These are phyloP conservation scores for Agrochola lota DNA, from an alignment of 2,888 invertebrate genomes.

Conservation along the genomic window DNA sequence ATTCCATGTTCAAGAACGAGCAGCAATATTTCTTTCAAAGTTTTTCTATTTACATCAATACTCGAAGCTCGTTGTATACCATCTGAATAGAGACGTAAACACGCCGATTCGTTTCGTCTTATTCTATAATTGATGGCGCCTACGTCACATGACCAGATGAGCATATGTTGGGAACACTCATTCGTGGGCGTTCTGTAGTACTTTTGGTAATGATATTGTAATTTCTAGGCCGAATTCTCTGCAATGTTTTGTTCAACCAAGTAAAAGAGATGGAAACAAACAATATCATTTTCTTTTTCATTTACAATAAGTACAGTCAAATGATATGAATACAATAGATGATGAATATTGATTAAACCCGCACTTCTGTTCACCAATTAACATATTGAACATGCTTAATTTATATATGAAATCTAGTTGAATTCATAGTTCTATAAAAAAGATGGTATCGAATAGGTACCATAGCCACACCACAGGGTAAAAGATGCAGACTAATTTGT, in stretches of 20 bases:
- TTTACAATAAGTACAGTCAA: background rate
- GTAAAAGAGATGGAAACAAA: background rate
- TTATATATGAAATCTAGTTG: background rate
- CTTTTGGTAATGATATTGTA: constrained; percentile 42
- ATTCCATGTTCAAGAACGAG: background rate
- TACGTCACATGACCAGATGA: constrained; percentile 40
- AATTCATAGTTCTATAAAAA: background rate
- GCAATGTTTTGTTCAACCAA: background rate
- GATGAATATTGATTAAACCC: background rate
- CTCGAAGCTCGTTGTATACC: constrained; percentile 17
- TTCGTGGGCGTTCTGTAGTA: constrained; percentile 26
- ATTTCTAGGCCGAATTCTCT: background rate
- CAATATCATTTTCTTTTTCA: background rate
- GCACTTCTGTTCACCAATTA: background rate
- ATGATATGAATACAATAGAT: background rate
- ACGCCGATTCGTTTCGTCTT: constrained; percentile 33
- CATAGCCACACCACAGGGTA: background rate
- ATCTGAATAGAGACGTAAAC: constrained; percentile 34
- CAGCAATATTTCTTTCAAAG: constrained; percentile 22
- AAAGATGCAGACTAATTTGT: constrained; percentile 1
- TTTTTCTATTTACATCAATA: constrained; percentile 9
- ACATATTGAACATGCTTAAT: background rate
- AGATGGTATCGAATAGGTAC: background rate
- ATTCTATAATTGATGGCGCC: constrained; percentile 38
- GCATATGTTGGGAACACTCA: constrained; percentile 17